A percentile compares a stretch with the other conserved stretches of the same genome.
Conservation (phyloP, 2,888 invertebrate species). For the Eupithecia subumbrata region DNA sequence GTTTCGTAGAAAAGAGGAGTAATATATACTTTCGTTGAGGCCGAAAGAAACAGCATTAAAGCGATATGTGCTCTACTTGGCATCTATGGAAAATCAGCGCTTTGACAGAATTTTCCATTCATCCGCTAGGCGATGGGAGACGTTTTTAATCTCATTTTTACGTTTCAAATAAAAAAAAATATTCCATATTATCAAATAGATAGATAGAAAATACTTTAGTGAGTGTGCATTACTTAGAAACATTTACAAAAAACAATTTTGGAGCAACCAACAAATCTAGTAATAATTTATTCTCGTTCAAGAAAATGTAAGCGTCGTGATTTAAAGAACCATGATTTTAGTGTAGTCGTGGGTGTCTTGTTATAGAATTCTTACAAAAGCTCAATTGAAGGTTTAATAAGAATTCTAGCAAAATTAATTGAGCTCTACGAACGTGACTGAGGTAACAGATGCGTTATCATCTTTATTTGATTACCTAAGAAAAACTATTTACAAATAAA, state of each 20-base stretch:
- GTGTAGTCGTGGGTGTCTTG: constrained; percentile 19
- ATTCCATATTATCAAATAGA: not conserved
- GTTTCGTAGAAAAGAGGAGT: not conserved
- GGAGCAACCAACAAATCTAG: too few relatives aligned
- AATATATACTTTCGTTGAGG: not conserved
- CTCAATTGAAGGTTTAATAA: constrained; percentile 26
- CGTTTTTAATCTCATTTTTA: not conserved
- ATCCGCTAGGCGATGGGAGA: not conserved
- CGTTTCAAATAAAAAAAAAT: too few relatives aligned
- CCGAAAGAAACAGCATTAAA: not conserved
- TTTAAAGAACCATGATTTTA: too few relatives aligned
- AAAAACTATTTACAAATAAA: not conserved
- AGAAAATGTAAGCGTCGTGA: not conserved
- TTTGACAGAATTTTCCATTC: not conserved
- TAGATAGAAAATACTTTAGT: too few relatives aligned
- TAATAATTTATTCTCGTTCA: not conserved
- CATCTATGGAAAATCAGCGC: not conserved
- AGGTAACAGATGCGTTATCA: constrained; percentile 15
- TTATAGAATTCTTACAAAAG: constrained; percentile 31
- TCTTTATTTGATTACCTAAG: constrained; percentile 2
- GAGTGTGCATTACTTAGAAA: too few relatives aligned
- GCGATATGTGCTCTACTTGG: not conserved
- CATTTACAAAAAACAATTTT: too few relatives aligned
- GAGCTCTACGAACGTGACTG: constrained; percentile 30
- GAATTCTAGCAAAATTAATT: constrained; percentile 32